phyloP scores from a whole-genome alignment of 1,140 invertebrate genomes.

The Conopomorpha cramerella region DNA sequence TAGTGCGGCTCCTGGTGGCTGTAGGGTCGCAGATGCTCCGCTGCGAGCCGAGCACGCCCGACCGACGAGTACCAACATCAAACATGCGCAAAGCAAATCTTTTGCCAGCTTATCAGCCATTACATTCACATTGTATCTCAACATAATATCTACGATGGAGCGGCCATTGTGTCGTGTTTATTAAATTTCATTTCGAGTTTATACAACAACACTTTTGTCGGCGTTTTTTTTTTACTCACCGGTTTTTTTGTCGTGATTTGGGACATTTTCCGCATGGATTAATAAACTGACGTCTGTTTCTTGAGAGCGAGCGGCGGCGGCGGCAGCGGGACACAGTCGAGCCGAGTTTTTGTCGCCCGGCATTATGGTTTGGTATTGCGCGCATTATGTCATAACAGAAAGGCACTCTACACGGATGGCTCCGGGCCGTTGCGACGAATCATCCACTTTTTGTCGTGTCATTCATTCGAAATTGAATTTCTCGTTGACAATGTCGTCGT shows the following conservation, averaged over 20 bases:
- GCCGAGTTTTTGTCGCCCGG: slow-evolving; percentile 43
- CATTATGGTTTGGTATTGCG: slow-evolving; percentile 45
- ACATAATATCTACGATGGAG: too few relatives aligned
- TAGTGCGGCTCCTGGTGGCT: too few relatives aligned
- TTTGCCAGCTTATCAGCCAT: slow-evolving; percentile 51
- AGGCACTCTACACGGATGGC: too few relatives aligned
- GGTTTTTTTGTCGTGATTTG: slow-evolving; percentile 46
- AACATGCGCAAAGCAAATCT: slow-evolving; percentile 50
- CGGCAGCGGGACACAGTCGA: too few relatives aligned
- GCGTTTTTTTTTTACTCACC: too few relatives aligned
- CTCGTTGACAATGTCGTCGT: slow-evolving; percentile 43
- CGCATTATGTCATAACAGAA: slow-evolving; percentile 60
- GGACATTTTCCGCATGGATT: slow-evolving; percentile 58
- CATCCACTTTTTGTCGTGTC: slow-evolving; percentile 30
- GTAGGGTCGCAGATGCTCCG: too few relatives aligned
- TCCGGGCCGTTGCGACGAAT: slow-evolving; percentile 27
- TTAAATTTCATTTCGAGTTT: slow-evolving; percentile 60
- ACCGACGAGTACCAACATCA: slow-evolving; percentile 53
- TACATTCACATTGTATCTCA: too few relatives aligned
- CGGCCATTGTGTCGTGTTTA: slow-evolving; percentile 53
- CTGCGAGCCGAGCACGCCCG: slow-evolving; percentile 51
- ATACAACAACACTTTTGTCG: slow-evolving; percentile 58
- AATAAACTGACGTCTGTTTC: slow-evolving; percentile 37
- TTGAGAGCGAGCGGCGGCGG: slow-evolving; percentile 24
- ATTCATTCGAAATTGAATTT: slow-evolving; percentile 52